These are phyloP conservation scores for Cheilosia soror DNA, from an alignment of 2,888 invertebrate genomes.

Conservation along the genomic window DNA sequence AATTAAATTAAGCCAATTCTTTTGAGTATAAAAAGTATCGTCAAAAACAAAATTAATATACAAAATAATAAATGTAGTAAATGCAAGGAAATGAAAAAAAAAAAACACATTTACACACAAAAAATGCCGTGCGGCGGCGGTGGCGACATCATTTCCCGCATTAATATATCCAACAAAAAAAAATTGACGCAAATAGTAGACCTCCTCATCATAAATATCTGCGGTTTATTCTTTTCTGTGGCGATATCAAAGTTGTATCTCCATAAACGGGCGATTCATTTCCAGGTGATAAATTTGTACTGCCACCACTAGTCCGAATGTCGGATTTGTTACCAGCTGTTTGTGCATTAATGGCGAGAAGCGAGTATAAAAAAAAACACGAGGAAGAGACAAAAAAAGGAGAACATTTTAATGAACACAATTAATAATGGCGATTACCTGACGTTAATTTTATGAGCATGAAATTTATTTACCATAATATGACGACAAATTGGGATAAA, in stretches of 20 bases:
- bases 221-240: slow-evolving; percentile 79
- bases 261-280: slow-evolving; percentile 81
- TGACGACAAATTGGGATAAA: slow-evolving; percentile 75
- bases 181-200: background rate
- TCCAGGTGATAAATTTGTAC: slow-evolving; percentile 78
- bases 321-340: slow-evolving; percentile 65
- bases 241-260: slow-evolving; percentile 80
- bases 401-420: slow-evolving; percentile 55
- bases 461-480: slow-evolving; percentile 76
- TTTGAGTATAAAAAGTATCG: slow-evolving; percentile 36
- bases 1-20: slow-evolving; percentile 37
- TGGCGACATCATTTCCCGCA: background rate
- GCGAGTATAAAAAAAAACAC: background rate
- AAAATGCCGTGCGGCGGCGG: background rate
- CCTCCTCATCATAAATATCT: slow-evolving; percentile 78
- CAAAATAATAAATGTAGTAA: background rate
- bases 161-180: background rate
- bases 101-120: background rate
- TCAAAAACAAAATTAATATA: slow-evolving; percentile 7
- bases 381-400: slow-evolving; percentile 30
- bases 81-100: slow-evolving; percentile 12
- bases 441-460: slow-evolving; percentile 64
- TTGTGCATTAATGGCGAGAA: slow-evolving; percentile 14
- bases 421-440: slow-evolving; percentile 67
- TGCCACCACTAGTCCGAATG: slow-evolving; percentile 76